Base-by-base conservation (phyloP, 2,113 vertebrate genomes). In the Elanoides forficatus region DNA sequence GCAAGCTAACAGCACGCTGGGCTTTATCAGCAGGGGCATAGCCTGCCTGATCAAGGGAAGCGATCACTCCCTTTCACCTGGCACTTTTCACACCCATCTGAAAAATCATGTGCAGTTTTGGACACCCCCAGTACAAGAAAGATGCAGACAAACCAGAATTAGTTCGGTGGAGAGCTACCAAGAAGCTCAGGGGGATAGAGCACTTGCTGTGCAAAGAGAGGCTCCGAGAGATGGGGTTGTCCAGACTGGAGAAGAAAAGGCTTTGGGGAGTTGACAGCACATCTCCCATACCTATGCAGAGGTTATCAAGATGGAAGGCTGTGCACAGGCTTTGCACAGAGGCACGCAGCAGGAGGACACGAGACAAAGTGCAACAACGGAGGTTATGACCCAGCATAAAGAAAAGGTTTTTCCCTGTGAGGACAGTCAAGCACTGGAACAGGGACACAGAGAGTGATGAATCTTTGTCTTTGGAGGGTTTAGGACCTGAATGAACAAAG, bases 31-130 rank as follows among this genome's bases (percentile, higher is more conserved):
- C 48, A 68, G 88, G 19, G 90, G 74, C 81, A 48, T 1, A 4
- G 42, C 12, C 79, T 21, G 20, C 19, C 30, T 15, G 45, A 32
- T 0, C 36, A 16, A 22, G 76, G 40, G 50, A 45, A 43, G 29
- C 1, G 1, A 45, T 1, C 3, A 0, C 11, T 47, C n/a, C 91
- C 25, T 7, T 22, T 56, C n/a, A 53, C 59, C 8, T 7, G 0
- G 59, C 32, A 36, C 73, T 75, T 58, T 38, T 14, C 66, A 70
- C 52, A 71, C 20, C 38, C 58, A 15, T 7, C 27, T 36, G 23
- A 63, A 86, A 73, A 30, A 34, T 15, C 27, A 19, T 0, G 1
- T 20, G 26, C 34, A 36, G 42, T 34, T 93, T 11, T 20, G 42
- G 75, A 68, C n/a, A 42, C 7, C 19, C 9, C 16, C 36, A 70